Conservation (phyloP, 1,140 invertebrate genomes). For the Drosophila pruinosa region DNA sequence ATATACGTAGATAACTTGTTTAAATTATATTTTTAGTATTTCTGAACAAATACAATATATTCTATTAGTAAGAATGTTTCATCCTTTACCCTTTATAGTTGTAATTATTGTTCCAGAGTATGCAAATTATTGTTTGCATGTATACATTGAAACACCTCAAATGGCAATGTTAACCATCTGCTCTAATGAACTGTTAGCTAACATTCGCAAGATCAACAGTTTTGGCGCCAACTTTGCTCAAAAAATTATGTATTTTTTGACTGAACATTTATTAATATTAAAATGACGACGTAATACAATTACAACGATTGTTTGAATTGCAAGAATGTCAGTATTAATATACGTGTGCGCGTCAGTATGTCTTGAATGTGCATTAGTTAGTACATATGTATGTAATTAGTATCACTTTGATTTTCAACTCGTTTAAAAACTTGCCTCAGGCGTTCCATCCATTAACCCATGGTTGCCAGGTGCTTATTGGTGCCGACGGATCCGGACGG, state of each 20-base stretch:
- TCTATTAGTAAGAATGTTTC: too few species aligned
- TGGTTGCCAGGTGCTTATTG: constrained; percentile 58
- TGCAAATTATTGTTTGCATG: not conserved
- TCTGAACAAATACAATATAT: too few species aligned
- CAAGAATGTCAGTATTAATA: constrained; percentile 58
- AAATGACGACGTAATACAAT: constrained; percentile 60
- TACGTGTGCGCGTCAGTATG: constrained; percentile 44
- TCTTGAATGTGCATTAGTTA: constrained; percentile 67
- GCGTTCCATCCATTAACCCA: constrained; percentile 39
- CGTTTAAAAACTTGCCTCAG: constrained; percentile 7
- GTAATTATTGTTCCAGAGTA: not conserved
- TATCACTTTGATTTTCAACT: constrained; percentile 74
- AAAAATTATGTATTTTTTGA: constrained; percentile 18
- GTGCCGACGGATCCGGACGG: constrained; percentile 34
- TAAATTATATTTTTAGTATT: not conserved
- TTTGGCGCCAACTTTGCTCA: constrained; percentile 9
- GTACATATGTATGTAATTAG: constrained; percentile 72
- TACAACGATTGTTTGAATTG: constrained; percentile 63
- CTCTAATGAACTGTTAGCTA: not conserved
- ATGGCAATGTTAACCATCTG: not conserved
- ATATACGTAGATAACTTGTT: not conserved
- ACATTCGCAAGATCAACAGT: not conserved
- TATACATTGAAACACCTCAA: not conserved
- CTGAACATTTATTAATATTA: constrained; percentile 74
- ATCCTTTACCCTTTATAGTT: too few species aligned